Conservation (phyloP, 2,113 vertebrate genomes). For the Pogonocichla stellata region DNA sequence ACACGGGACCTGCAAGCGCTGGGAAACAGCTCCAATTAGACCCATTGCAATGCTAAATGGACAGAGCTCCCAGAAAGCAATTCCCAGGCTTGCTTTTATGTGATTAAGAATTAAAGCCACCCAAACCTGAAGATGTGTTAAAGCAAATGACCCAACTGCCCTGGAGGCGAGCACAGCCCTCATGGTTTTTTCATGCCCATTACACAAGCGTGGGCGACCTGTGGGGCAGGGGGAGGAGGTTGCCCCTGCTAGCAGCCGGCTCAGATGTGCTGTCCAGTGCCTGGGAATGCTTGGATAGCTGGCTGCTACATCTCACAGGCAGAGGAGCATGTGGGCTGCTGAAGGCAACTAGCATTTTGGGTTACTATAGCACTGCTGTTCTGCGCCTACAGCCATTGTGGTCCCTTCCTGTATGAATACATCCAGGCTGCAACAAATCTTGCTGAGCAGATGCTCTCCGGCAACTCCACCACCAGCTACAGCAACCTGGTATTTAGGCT, state of each 20-base stretch:
- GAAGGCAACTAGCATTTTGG: slow-evolving; percentile 21
- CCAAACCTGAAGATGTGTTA: slow-evolving; percentile 16
- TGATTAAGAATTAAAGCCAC: slow-evolving; percentile 53
- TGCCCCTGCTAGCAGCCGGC: background rate
- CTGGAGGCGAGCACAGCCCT: background rate
- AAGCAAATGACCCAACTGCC: background rate
- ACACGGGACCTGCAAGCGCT: fast-evolving
- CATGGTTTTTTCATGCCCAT: slow-evolving; percentile 14
- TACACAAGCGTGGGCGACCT: background rate
- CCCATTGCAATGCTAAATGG: background rate
- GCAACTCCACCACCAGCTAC: slow-evolving; percentile 32
- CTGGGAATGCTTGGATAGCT: background rate
- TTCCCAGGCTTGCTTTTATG: background rate
- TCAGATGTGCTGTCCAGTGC: fast-evolving
- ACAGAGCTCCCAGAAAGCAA: slow-evolving; percentile 32
- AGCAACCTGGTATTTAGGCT: slow-evolving; percentile 62
- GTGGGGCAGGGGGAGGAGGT: background rate
- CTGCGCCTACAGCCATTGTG: slow-evolving; percentile 54
- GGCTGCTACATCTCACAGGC: background rate
- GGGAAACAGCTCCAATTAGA: background rate
- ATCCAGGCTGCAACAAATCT: slow-evolving; percentile 52
- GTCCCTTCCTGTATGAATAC: slow-evolving; percentile 55
- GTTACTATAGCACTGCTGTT: slow-evolving; percentile 59
- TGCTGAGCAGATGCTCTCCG: slow-evolving; percentile 46
- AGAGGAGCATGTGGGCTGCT: slow-evolving; percentile 41